Evolutionary conservation across 35 echinoderm and acorn worm species (phyloP), one percentile per base, ranked within the genome.

Genomic region (Ophiothrix spiculata): DNA sequence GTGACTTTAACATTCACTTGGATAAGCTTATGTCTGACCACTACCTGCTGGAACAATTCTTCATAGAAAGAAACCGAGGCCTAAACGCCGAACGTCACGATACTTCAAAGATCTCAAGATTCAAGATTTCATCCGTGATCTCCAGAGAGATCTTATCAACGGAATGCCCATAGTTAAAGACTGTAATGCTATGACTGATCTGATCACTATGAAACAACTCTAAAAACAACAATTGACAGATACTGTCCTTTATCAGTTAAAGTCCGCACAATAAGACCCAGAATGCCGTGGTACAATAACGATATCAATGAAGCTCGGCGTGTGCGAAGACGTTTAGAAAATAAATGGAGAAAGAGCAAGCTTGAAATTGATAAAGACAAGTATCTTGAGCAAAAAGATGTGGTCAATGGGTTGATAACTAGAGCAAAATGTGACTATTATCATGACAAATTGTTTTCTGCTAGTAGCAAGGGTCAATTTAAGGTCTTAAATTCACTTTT

Each of bases 401-500:
- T 77, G 32, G 75, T 77, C 0, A 17, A 77, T 77, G 75, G 75
- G 4, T 21, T 77, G 0, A 77, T 77, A 77, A 77, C 75, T 36
- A 77, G 37, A 77, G 75, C 75, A 8, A 77, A 77, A 36, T 34
- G 75, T 77, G 25, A 77, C 37, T 77, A 77, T 17, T 77, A 34
- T 77, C 4, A 77, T 21, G 75, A 77, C 75, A 77, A 77, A 77
- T 77, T 77, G 17, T 77, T 77, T 77, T 16, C 75, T 77, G 75
- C n/a, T n/a, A n/a, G 25, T 69, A 69, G 23, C 29, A 69, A 69
- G 29, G 25, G 29, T 2, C 60, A 69, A 25, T 69, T 69, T 25
- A 25, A n/a, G n/a, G n/a, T n/a, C 31, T 76, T 13, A 33, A 13
- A 13, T 33, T 76, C 74, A 76, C 74, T 76, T 76, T 76, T 76